A percentile compares a stretch with the other conserved stretches of the same genome.
phyloP scores from a whole-genome alignment of 2,113 vertebrate genomes.

The Sus scrofa region DNA sequence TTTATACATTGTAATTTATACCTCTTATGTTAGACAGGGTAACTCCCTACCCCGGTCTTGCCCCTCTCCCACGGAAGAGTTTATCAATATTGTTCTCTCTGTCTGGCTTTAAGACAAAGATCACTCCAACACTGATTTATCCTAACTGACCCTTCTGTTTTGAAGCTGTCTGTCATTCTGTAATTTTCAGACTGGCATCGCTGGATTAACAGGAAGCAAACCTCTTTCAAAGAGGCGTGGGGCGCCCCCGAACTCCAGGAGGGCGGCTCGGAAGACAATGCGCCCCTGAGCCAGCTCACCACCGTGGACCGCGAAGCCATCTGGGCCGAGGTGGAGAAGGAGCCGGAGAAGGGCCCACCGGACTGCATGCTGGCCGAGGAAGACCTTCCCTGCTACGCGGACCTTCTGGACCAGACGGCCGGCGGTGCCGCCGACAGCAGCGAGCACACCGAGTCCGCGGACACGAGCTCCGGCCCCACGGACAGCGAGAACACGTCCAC shows the following conservation, averaged over 20 bases:
- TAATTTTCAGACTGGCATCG: slow-evolving; percentile 76
- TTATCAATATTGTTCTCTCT: not conserved
- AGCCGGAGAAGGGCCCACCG: slow-evolving; percentile 82
- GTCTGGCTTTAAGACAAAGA: not conserved
- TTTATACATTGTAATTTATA: not conserved
- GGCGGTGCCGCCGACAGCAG: slow-evolving; percentile 86
- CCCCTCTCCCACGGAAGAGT: not conserved
- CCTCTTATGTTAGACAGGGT: not conserved
- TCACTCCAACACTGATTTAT: not conserved
- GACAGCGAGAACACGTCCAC: slow-evolving; percentile 95
- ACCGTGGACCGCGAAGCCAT: slow-evolving; percentile 95
- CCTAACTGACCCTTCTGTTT: not conserved
- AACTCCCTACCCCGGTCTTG: not conserved
- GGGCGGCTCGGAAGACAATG: slow-evolving; percentile 86
- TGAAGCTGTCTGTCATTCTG: not conserved
- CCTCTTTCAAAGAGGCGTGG: slow-evolving; percentile 78
- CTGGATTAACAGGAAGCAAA: slow-evolving; percentile 88
- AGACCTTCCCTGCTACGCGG: slow-evolving; percentile 13
- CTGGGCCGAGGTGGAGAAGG: slow-evolving; percentile 94
- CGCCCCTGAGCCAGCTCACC: slow-evolving; percentile 87
- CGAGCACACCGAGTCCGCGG: slow-evolving; percentile 96
- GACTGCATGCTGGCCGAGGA: slow-evolving; percentile 74
- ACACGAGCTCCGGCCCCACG: slow-evolving; percentile 90
- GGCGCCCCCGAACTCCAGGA: slow-evolving; percentile 77
- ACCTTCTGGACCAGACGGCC: not conserved